Base-by-base conservation (phyloP, 2,888 invertebrate genomes). In the Himalopsyche anomala region DNA sequence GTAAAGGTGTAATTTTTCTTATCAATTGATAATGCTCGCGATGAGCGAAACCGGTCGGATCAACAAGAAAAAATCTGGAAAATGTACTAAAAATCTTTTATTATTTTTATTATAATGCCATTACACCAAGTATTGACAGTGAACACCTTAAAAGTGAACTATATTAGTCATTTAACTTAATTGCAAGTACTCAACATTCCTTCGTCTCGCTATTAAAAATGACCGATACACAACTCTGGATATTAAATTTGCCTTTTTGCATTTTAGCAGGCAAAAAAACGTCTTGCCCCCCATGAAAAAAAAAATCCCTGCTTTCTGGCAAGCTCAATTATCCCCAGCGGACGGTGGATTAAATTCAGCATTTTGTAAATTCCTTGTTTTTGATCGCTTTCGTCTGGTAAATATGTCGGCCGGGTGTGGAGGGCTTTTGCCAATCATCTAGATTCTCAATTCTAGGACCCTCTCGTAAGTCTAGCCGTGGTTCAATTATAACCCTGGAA, bases 321-420 rank as follows among this genome's bases (percentile, higher is more conserved):
- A 89, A 90, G 90, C 90, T 90, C 91, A 91, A 91, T 91, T 91
- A 91, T 91, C 91, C 91, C 90, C 91, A 89, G 89, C 89, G 89
- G 89, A 89, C 86, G 89, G 86, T 86, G 88, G 88, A 88, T 88
- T 88, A 86, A 86, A 87, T 86, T 80, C 84, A 45, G 85, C 81
- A 85, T 88, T 88, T 86, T 87, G 84, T 86, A 86, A 87, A 88
- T 88, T 87, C 85, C 88, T 88, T 88, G 88, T 88, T 88, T 88
- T 88, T 85, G 87, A 88, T 86, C 87, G 87, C 84, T 86, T 85
- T 86, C 88, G 88, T 86, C 88, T 87, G 88, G 85, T 84, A 84
- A 84, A 88, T 87, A 85, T 56, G 86, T 54, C 54, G 38, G 62
- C 45, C 79, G 85, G 56, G 79, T 80, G 80, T 81, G 85, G 69